Percentiles rank a stretch among this genome's conserved stretches.
These are phyloP conservation scores for Hydraecia micacea DNA, from an alignment of 2,888 invertebrate species.

Conservation along the genomic window DNA sequence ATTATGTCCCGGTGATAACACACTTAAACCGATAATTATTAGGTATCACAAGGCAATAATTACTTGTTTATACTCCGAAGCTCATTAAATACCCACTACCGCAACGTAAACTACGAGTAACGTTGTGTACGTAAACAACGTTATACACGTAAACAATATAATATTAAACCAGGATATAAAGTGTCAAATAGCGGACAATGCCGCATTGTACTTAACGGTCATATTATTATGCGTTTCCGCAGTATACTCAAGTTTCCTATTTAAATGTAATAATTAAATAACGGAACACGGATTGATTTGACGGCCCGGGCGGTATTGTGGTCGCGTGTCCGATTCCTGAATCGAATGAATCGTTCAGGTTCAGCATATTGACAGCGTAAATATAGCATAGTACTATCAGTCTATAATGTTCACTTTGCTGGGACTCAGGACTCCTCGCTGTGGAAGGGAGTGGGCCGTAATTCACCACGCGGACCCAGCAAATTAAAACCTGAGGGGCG, in stretches of 20 bases:
- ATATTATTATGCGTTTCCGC: background rate
- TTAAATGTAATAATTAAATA: conserved; percentile 8
- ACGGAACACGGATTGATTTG: conserved; percentile 10
- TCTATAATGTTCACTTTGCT: too few species aligned
- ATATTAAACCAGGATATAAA: conserved; percentile 12
- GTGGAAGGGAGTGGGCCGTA: too few species aligned
- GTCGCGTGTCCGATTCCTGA: background rate
- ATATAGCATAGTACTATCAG: background rate
- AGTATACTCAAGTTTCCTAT: conserved; percentile 6
- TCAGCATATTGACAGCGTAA: background rate
- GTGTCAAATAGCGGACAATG: background rate
- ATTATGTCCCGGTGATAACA: background rate
- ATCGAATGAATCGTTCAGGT: background rate
- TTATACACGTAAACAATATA: background rate
- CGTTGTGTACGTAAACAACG: background rate
- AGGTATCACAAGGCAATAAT: background rate
- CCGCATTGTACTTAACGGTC: background rate
- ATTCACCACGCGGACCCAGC: too few species aligned
- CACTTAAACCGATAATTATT: background rate
- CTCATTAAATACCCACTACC: background rate
- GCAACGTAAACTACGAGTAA: background rate
- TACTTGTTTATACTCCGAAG: background rate
- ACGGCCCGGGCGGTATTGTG: background rate
- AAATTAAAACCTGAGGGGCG: background rate
- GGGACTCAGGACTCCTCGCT: too few species aligned